These are phyloP conservation scores for Camelus bactrianus DNA, from an alignment of 2,113 vertebrate species.

Conservation along the genomic window DNA sequence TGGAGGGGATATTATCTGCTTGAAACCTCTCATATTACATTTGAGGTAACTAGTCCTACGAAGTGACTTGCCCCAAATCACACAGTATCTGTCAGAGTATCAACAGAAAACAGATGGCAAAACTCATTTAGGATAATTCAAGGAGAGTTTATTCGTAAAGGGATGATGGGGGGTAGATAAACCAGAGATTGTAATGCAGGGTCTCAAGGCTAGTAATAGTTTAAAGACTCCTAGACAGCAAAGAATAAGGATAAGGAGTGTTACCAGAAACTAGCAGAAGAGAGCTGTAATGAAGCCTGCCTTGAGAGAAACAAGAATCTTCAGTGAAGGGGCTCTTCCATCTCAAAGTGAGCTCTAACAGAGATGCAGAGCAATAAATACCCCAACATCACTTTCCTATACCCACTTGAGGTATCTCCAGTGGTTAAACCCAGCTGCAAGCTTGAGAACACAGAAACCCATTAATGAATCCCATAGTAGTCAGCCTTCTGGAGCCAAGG, in stretches of 20 bases:
- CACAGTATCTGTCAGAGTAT: background rate
- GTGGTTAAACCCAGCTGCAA: background rate
- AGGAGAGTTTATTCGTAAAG: conserved; percentile 3
- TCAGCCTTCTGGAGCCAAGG: background rate
- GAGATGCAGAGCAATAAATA: background rate
- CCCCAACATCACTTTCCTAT: background rate
- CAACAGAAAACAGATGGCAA: conserved; percentile 12
- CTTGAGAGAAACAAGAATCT: background rate
- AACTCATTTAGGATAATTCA: conserved; percentile 7
- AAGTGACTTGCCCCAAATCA: background rate
- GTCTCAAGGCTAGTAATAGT: background rate
- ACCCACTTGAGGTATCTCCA: background rate
- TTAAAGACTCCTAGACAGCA: background rate
- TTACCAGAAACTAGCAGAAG: background rate
- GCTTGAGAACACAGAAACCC: background rate
- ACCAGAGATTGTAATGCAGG: background rate
- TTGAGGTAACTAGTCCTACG: background rate
- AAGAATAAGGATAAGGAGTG: background rate
- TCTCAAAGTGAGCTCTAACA: background rate
- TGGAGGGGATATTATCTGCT: background rate
- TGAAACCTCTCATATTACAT: background rate
- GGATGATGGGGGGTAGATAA: background rate
- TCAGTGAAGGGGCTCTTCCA: background rate
- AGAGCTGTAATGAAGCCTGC: background rate
- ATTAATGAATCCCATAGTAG: background rate